Percentiles rank a stretch among this genome's conserved stretches.
These are phyloP conservation scores for Anguilla megastoma DNA, from an alignment of 2,797 vertebrate species.

Conservation along the genomic window DNA sequence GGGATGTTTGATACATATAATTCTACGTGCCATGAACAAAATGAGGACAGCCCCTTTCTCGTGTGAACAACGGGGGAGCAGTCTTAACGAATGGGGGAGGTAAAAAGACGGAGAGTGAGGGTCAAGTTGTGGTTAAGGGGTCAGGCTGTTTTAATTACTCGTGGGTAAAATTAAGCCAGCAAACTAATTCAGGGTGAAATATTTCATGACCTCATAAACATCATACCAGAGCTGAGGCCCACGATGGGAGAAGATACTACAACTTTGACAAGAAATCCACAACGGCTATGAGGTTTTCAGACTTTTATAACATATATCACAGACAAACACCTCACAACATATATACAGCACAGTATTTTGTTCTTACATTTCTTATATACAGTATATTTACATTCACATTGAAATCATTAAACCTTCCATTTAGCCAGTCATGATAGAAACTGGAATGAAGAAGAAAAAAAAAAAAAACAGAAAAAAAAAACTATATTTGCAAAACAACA, in stretches of 20 bases:
- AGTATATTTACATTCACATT: conserved; percentile 67
- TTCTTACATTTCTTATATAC: conserved; percentile 58
- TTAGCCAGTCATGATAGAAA: conserved; percentile 21
- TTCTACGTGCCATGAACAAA: neutral
- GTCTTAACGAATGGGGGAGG: conserved; percentile 8
- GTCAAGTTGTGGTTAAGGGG: conserved; percentile 3
- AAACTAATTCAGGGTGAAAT: conserved; percentile 18
- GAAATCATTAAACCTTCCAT: conserved; percentile 39
- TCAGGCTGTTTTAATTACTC: conserved; percentile 16
- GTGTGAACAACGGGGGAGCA: neutral
- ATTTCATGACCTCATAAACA: neutral
- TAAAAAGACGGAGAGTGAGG: neutral
- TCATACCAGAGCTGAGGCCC: neutral
- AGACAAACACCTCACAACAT: conserved; percentile 68
- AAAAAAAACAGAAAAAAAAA: conserved; percentile 47
- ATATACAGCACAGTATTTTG: conserved; percentile 50
- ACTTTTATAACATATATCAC: conserved; percentile 62
- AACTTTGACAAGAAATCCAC: neutral
- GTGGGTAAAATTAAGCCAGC: neutral
- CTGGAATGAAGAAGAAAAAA: conserved; percentile 45
- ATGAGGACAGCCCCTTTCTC: neutral
- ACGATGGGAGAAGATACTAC: neutral
- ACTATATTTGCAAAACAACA: conserved; percentile 30
- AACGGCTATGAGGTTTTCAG: conserved; percentile 35
- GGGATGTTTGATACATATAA: neutral